Evolutionary conservation across 2,888 invertebrate genomes (phyloP).

Genomic region (Margaritifera margaritifera): DNA sequence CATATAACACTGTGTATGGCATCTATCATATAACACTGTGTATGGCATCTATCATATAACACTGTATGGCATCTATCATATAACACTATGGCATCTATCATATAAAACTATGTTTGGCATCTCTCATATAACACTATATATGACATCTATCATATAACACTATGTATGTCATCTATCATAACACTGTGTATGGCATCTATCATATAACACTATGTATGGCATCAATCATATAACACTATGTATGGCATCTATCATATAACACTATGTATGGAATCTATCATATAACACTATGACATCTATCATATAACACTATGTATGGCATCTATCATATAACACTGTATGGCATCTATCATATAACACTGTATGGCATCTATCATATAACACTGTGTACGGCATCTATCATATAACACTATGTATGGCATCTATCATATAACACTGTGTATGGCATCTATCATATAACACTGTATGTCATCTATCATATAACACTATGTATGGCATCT

Average conservation of each 20-base stretch:
- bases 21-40: background rate
- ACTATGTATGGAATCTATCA: slow-evolving; percentile 11
- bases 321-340: too few relatives aligned
- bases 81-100: slow-evolving; percentile 5
- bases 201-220: slow-evolving; percentile 5
- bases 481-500: slow-evolving; percentile 12
- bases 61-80: too few relatives aligned
- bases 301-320: slow-evolving; percentile 5
- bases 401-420: too few relatives aligned
- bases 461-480: too few relatives aligned
- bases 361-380: too few relatives aligned
- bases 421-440: background rate
- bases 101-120: too few relatives aligned
- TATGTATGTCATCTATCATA: too few relatives aligned
- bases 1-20: too few relatives aligned
- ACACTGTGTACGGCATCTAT: slow-evolving; percentile 12
- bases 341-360: too few relatives aligned
- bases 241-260: too few relatives aligned
- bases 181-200: too few relatives aligned
- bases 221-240: background rate
- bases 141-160: slow-evolving; percentile 13
- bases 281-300: too few relatives aligned
- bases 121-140: background rate
- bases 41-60: slow-evolving; percentile 10
- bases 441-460: slow-evolving; percentile 10